These are phyloP conservation scores for Phaedon cochleariae DNA, from an alignment of 2,888 invertebrate species.

Conservation along the genomic window DNA sequence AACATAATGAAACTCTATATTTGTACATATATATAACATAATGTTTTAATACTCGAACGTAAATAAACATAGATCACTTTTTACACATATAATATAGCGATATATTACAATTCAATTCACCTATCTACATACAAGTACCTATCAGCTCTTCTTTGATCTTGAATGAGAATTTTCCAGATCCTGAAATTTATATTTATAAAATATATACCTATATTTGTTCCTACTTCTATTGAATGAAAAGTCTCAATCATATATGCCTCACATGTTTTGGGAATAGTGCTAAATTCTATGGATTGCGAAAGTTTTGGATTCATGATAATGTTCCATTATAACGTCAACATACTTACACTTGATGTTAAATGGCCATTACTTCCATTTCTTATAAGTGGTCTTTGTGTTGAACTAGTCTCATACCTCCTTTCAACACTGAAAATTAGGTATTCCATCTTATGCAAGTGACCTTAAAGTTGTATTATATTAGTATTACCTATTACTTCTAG, in stretches of 20 bases:
- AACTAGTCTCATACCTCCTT: constrained; percentile 58
- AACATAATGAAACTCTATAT: no score
- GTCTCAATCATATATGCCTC: no score
- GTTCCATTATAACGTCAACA: no score
- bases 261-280: no score
- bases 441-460: no score
- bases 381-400: constrained; percentile 66
- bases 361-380: constrained; percentile 68
- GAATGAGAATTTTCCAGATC: constrained; percentile 40
- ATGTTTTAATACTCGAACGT: not conserved
- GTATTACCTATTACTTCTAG: constrained; percentile 74
- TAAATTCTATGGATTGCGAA: no score
- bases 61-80: not conserved
- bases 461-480: no score
- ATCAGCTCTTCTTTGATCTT: constrained; percentile 42
- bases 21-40: no score
- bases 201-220: no score
- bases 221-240: no score
- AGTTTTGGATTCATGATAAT: no score
- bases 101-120: not conserved
- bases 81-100: not conserved
- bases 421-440: constrained; percentile 53
- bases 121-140: not conserved
- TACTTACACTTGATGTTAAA: constrained; percentile 49
- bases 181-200: constrained; percentile 37